phyloP scores from a whole-genome alignment of 1,140 invertebrate species.

The Meloidogyne chitwoodi region DNA sequence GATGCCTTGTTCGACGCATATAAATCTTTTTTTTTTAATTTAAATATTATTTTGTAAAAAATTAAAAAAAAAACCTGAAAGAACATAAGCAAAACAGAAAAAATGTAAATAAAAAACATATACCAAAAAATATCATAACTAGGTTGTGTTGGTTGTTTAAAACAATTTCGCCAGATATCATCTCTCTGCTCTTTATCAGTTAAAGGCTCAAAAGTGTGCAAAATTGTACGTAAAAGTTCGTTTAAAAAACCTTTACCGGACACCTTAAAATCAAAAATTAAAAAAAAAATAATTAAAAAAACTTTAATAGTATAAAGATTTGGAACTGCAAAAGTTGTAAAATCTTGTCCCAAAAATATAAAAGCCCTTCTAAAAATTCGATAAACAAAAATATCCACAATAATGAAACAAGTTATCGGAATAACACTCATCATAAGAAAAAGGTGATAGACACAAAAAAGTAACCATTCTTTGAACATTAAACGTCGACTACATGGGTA shows the following conservation, averaged over 20 bases:
- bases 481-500: conserved; percentile 10
- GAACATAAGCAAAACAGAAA: conserved; percentile 9
- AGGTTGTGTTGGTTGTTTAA: conserved; percentile 36
- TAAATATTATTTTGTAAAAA: background rate
- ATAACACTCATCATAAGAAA: conserved; percentile 22
- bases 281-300: background rate
- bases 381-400: conserved; percentile 30
- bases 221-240: conserved; percentile 30
- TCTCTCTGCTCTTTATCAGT: conserved; percentile 29
- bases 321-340: conserved; percentile 26
- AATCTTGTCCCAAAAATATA: conserved; percentile 33
- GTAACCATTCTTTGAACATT: conserved; percentile 27
- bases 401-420: conserved; percentile 25
- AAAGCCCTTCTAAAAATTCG: conserved; percentile 20
- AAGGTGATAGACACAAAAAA: background rate
- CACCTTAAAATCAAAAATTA: conserved; percentile 14
- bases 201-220: conserved; percentile 30
- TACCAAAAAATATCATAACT: conserved; percentile 26
- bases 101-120: background rate
- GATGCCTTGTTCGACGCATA: conserved; percentile 23
- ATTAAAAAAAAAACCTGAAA: conserved; percentile 3
- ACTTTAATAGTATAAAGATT: conserved; percentile 43
- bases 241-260: conserved; percentile 40
- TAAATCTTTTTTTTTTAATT: conserved; percentile 22
- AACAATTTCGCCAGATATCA: conserved; percentile 35